Evolutionary conservation across 1,140 invertebrate genomes (phyloP).

Genomic region (Aphaenogaster rudis): DNA sequence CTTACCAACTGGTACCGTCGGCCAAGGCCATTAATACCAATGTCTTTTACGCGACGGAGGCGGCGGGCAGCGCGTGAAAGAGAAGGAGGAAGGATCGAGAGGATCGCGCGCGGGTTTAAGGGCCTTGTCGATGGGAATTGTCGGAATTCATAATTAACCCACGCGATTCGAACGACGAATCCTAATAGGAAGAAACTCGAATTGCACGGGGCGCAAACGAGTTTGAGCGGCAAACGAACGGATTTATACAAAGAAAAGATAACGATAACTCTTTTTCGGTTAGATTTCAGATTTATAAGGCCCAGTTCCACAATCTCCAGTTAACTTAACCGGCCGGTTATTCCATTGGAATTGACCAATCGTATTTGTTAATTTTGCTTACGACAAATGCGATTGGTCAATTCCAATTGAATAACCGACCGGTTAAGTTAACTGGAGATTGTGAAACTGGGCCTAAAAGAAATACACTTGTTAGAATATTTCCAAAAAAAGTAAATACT

Average conservation of each 20-base stretch:
- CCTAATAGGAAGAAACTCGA: background rate
- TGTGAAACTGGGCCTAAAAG: too few relatives aligned
- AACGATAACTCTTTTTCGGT: background rate
- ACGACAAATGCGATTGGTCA: too few relatives aligned
- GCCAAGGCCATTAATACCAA: slow-evolving; percentile 81
- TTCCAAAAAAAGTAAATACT: background rate
- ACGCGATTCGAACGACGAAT: background rate
- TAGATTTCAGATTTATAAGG: background rate
- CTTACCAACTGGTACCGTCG: slow-evolving; percentile 78
- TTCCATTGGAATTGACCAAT: too few relatives aligned
- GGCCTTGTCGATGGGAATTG: slow-evolving; percentile 1
- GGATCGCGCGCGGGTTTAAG: background rate
- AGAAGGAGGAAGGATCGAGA: slow-evolving; percentile 32
- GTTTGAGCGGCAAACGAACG: background rate
- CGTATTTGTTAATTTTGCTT: too few relatives aligned
- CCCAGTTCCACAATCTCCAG: too few relatives aligned
- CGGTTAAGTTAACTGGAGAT: too few relatives aligned
- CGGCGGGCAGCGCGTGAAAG: background rate
- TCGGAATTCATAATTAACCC: slow-evolving; percentile 24
- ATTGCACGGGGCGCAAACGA: background rate
- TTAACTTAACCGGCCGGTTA: too few relatives aligned
- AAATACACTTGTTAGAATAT: background rate
- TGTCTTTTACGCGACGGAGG: slow-evolving; percentile 43
- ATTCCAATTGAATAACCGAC: too few relatives aligned
- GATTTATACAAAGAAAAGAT: background rate